Base-by-base conservation (phyloP, 2,888 invertebrate species). In the Phyto melanocephala region DNA sequence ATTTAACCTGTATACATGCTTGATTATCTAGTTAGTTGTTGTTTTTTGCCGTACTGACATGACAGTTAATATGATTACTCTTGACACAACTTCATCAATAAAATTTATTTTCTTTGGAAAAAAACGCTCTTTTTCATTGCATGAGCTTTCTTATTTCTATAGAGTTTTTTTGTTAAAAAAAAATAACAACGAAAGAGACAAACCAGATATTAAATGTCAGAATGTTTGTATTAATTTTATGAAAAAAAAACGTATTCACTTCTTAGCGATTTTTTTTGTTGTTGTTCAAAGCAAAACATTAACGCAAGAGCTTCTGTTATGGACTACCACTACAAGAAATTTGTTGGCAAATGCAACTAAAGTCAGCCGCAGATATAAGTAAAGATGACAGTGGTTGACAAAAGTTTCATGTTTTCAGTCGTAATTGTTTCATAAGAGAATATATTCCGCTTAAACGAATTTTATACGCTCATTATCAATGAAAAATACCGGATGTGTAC, bases 21-120 rank as follows among this genome's bases (percentile, higher is more conserved):
- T 52, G 33, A 72, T 47, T 79, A 65, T 79, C 17, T 28, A 40
- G 37, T 71, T 62, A 52, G 17, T 33, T 22, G 11, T 60, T 35
- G 11, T 62, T 11, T 58, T 22, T 60, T 24, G 7, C 22, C 50
- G n/a, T 5, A 60, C 17, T 62, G 62, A 78, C 72, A 78, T 78
- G 77, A 74, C 77, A 78, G 67, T 63, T 63, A 63, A 17, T 52
- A 45, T 72, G 56, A 81, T 81, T 77, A 50, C 42, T 63, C 13
- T 68, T 72, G 72, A 72, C 72, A 78, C 77, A 74, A 81, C 81
- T 78, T 78, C 81, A 74, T 81, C 74, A 78, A 81, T 72, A 81
- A 77, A 50, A 81, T 62, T 54, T 72, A 10, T 52, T 20, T 74
- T 35, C 11, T 40, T 28, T 28, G 3, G 6, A 6, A n/a, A n/a